A percentile compares a stretch with the other conserved stretches of the same genome.
Conservation (phyloP, 2,888 invertebrate species). For the Pandemis heparana region DNA sequence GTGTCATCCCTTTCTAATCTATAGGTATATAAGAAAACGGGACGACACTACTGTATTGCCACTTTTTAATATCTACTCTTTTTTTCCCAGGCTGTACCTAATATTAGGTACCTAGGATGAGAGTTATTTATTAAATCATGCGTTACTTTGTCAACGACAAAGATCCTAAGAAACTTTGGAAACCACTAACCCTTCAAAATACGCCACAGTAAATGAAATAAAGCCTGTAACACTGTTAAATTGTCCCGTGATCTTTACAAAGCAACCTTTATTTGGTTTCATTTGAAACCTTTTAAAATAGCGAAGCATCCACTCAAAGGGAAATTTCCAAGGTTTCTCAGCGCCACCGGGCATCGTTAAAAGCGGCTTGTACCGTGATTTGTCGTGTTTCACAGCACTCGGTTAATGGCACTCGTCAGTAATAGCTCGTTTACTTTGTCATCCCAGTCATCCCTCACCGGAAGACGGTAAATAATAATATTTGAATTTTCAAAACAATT, state of each 20-base stretch:
- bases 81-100: too few relatives aligned
- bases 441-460: slow-evolving; percentile 3
- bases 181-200: background rate
- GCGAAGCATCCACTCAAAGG: slow-evolving; percentile 8
- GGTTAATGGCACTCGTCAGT: slow-evolving; percentile 11
- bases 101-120: too few relatives aligned
- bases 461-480: slow-evolving; percentile 17
- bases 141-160: too few relatives aligned
- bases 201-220: background rate
- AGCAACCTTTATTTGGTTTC: slow-evolving; percentile 10
- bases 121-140: too few relatives aligned
- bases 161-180: too few relatives aligned
- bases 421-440: slow-evolving; percentile 20
- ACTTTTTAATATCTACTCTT: too few relatives aligned
- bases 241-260: background rate
- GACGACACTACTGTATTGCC: too few relatives aligned
- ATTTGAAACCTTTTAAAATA: slow-evolving; percentile 10
- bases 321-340: slow-evolving; percentile 18
- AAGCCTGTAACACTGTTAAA: background rate
- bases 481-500: slow-evolving; percentile 10
- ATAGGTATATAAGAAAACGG: too few relatives aligned
- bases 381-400: slow-evolving; percentile 23
- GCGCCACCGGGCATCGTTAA: slow-evolving; percentile 30
- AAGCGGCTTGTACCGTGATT: slow-evolving; percentile 24
- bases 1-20: too few relatives aligned